Conservation (phyloP, 2,113 vertebrate species). For the Passer montanus region DNA sequence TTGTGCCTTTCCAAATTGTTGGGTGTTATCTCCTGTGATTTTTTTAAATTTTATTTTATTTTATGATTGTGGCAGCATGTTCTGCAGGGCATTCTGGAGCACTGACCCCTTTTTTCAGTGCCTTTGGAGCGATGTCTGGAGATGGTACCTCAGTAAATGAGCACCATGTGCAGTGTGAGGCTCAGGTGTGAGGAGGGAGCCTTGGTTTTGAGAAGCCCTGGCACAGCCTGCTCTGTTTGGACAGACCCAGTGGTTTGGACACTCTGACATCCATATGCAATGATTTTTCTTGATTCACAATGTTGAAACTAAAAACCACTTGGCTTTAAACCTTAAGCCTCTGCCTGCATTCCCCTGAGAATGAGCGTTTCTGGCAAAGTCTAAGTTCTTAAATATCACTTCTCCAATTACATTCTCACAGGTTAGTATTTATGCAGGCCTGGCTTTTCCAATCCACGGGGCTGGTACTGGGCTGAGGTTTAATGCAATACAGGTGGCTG, state of each 20-base stretch:
- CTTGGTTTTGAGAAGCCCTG: slow-evolving; percentile 18
- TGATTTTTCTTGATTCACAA: slow-evolving; percentile 66
- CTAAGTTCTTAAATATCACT: slow-evolving; percentile 79
- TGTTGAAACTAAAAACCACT: slow-evolving; percentile 73
- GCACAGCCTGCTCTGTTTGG: slow-evolving; percentile 24
- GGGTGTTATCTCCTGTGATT: not conserved
- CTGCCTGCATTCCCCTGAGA: slow-evolving; percentile 73
- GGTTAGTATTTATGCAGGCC: slow-evolving; percentile 76
- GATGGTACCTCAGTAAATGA: not conserved
- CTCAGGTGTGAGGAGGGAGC: slow-evolving; percentile 23
- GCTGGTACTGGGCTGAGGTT: slow-evolving; percentile 71
- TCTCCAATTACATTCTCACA: slow-evolving; percentile 82
- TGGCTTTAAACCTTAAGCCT: slow-evolving; percentile 75
- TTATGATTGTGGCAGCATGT: not conserved
- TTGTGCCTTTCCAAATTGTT: not conserved
- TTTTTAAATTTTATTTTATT: too few species aligned
- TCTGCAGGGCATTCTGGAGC: too few species aligned
- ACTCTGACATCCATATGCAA: slow-evolving; percentile 59
- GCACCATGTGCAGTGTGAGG: not conserved
- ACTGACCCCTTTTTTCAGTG: not conserved
- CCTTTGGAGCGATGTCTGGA: not conserved
- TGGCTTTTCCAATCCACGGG: slow-evolving; percentile 68
- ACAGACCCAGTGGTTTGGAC: not conserved
- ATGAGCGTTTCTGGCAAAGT: slow-evolving; percentile 72
- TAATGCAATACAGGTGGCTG: slow-evolving; percentile 85